Conservation (phyloP, 2,113 vertebrate species). For the Corvus hawaiiensis region DNA sequence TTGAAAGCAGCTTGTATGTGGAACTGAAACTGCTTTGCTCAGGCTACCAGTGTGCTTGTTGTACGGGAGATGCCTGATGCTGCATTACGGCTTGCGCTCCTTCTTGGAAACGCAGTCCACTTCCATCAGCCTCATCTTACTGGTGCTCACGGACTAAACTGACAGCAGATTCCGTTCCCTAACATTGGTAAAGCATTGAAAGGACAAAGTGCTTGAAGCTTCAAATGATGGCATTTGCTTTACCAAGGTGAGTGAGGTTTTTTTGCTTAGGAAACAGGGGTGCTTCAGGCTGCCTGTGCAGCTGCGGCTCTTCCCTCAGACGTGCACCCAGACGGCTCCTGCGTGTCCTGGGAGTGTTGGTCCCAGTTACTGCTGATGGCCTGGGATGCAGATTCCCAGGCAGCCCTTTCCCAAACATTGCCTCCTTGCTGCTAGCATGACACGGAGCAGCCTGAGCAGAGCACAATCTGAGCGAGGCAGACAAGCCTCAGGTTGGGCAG, state of each 20-base stretch:
- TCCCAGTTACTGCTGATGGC: not conserved
- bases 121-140: not conserved
- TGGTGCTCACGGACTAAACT: not conserved
- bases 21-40: not conserved
- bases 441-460: not conserved
- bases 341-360: fast-evolving
- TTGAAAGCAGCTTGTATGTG: not conserved
- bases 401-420: not conserved
- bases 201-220: not conserved
- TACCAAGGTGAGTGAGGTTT: not conserved
- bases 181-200: not conserved
- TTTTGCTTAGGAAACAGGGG: not conserved
- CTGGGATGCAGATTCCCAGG: not conserved
- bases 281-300: not conserved
- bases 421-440: fast-evolving
- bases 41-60: not conserved
- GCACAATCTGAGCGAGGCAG: not conserved
- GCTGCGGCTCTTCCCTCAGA: not conserved
- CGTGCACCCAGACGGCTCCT: fast-evolving
- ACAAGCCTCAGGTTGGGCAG: not conserved
- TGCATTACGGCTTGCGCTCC: not conserved
- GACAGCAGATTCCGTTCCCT: not conserved
- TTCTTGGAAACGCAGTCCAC: not conserved
- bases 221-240: not conserved
- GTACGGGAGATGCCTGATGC: not conserved